Evolutionary conservation across 2,113 vertebrate genomes (phyloP), one percentile per base, ranked within the genome.

Genomic region (Hoplias malabaricus): DNA sequence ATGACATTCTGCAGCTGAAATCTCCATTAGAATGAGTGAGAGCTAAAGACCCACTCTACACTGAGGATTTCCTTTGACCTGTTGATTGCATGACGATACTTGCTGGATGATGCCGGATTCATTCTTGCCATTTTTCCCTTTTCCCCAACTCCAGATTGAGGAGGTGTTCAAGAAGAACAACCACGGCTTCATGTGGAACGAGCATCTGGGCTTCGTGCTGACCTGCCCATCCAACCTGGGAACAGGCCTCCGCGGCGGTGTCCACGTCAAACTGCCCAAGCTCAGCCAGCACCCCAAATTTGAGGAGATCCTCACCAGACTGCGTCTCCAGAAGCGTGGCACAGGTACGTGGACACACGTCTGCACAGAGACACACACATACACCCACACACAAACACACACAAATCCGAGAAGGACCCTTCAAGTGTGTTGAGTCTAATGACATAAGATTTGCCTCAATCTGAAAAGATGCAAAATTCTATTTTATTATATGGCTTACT

Each of bases 201-300:
- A 97, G 82, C 96, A 98, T 83, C 86, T 98, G 29, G 96, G 96
- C 75, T 98, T 94, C 85, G 78, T 98, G 82, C 93, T 98, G 81
- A 98, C 96, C 83, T 97, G 96, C 89, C 96, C 96, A 2, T 97
- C 96, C 82, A 97, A 98, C 89, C 88, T 98, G 88, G 96, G 96
- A 23, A 98, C 96, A 0, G 96, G 96, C 70, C 93, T 98, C 87
- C 94, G 96, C 11, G 96, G 96, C 0, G 96, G 96, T 0, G 96
- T 97, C 82, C 96, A 97, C 0, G 95, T 97, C 78, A 95, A 96
- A 80, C 90, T 98, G 85, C 81, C 94, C 73, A 90, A 96, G 79
- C 94, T 98, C 78, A 95, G 95, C 94, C 93, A 93, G 87, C 94
- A 98, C 27, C 2, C 95, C 87, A 98, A 98, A 79, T 98, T 98